Percentiles rank a stretch among this genome's conserved stretches.
These are phyloP conservation scores for Drosophila kurseongensis DNA, from an alignment of 1,140 invertebrate species.

Conservation along the genomic window DNA sequence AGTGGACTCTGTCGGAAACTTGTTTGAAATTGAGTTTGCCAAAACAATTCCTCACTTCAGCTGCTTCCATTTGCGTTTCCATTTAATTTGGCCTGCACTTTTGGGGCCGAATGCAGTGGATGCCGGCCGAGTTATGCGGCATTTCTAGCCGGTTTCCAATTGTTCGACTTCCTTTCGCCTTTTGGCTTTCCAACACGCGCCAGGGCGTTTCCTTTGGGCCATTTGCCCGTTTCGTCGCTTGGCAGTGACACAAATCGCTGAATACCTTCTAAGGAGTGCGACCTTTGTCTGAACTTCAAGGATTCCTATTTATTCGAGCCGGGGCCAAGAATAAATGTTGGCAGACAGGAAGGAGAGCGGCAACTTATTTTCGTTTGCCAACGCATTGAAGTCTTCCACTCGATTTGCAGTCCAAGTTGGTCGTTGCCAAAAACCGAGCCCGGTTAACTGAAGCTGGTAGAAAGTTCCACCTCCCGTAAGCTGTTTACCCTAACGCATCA, in stretches of 20 bases:
- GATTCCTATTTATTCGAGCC: conserved; percentile 60
- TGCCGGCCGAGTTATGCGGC: conserved; percentile 10
- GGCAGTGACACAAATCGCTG: conserved; percentile 49
- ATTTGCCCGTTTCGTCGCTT: conserved; percentile 24
- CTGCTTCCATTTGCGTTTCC: conserved; percentile 30
- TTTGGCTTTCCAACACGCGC: conserved; percentile 30
- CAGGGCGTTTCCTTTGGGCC: conserved; percentile 19
- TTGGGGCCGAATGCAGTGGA: conserved; percentile 17
- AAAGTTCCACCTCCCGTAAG: conserved; percentile 6
- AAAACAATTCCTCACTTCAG: conserved; percentile 40
- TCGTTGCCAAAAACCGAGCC: conserved; percentile 52
- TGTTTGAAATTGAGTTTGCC: conserved; percentile 24
- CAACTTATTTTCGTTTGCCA: conserved; percentile 71
- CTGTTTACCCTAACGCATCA: conserved; percentile 71
- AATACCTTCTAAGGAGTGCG: conserved; percentile 50
- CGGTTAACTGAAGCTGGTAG: conserved; percentile 26
- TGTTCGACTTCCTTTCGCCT: conserved; percentile 31
- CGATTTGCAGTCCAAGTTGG: conserved; percentile 65
- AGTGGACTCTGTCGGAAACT: conserved; percentile 32
- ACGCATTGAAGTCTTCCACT: conserved; percentile 76
- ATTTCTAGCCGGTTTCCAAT: conserved; percentile 39
- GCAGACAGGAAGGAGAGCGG: conserved; percentile 24
- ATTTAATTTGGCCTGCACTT: conserved; percentile 27
- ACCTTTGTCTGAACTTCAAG: conserved; percentile 74
- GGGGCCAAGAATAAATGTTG: conserved; percentile 65